A percentile compares a stretch with the other conserved stretches of the same genome.
Conservation (phyloP, 2,113 vertebrate genomes). For the Percopsis transmontana region DNA sequence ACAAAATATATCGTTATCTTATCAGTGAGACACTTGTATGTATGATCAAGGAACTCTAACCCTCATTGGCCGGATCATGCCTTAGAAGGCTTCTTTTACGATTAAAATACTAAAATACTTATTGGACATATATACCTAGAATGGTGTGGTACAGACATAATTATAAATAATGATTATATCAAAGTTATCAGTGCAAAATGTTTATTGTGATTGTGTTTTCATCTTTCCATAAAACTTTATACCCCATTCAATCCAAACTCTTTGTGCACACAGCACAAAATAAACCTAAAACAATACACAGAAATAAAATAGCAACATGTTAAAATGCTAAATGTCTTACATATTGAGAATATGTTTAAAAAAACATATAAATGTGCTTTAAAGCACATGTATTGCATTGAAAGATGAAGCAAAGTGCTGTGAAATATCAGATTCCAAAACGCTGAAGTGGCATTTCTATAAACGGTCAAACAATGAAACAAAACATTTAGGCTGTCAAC, state of each 20-base stretch:
- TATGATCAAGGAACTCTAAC: too few relatives aligned
- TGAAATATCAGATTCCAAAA: constrained; percentile 36
- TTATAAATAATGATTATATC: too few relatives aligned
- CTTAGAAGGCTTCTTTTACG: too few relatives aligned
- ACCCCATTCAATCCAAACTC: neutral
- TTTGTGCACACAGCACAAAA: constrained; percentile 53
- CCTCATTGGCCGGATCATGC: too few relatives aligned
- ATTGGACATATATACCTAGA: too few relatives aligned
- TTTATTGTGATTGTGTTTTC: constrained; percentile 39
- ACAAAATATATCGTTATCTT: too few relatives aligned
- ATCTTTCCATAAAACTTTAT: constrained; percentile 1
- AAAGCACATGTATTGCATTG: constrained; percentile 16
- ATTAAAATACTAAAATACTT: too few relatives aligned
- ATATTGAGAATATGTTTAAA: constrained; percentile 43
- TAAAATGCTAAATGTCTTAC: neutral
- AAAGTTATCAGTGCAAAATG: constrained; percentile 49
- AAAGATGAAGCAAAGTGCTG: constrained; percentile 3
- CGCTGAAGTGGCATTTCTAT: constrained; percentile 41
- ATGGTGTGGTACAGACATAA: too few relatives aligned
- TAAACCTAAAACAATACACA: constrained; percentile 4
- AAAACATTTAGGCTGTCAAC: neutral
- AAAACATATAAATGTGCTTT: constrained; percentile 20
- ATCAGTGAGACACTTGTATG: too few relatives aligned
- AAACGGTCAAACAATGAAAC: neutral
- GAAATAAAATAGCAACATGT: neutral